Conservation (phyloP, 2,113 vertebrate species). For the Anolis sagrei region DNA sequence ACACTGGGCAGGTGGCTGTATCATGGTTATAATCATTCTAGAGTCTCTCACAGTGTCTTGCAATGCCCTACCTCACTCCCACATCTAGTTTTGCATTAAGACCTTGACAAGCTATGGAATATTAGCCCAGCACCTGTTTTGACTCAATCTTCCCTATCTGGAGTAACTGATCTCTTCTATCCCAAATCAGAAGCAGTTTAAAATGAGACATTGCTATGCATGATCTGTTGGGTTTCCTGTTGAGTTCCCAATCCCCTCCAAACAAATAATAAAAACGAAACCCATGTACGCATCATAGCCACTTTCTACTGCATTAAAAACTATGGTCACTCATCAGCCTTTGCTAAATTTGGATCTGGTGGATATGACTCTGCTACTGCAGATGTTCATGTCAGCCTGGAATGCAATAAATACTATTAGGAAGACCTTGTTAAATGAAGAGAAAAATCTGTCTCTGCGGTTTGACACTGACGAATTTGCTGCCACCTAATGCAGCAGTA, state of each 20-base stretch:
- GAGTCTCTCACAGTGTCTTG: background rate
- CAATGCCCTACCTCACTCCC: too few species aligned
- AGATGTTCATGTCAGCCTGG: background rate
- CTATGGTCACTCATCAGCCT: background rate
- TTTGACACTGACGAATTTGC: slow-evolving; percentile 21
- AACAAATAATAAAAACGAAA: background rate
- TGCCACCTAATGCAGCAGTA: background rate
- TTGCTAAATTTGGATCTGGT: slow-evolving; percentile 22
- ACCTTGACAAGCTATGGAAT: too few species aligned
- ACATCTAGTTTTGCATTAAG: background rate
- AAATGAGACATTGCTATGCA: background rate
- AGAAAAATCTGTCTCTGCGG: background rate
- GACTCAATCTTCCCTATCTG: background rate
- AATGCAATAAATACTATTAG: rapidly evolving
- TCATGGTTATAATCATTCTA: background rate
- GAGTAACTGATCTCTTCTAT: background rate
- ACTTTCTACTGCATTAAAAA: background rate
- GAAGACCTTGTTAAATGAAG: slow-evolving; percentile 16
- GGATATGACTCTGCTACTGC: background rate
- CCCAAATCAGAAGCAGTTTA: background rate
- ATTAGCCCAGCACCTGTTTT: background rate
- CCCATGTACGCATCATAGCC: background rate
- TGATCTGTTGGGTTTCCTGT: too few species aligned
- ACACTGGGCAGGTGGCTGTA: background rate
- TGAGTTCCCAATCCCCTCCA: too few species aligned